phyloP scores from a whole-genome alignment of 2,113 vertebrate species.

The Brachyhypopomus gauderio region DNA sequence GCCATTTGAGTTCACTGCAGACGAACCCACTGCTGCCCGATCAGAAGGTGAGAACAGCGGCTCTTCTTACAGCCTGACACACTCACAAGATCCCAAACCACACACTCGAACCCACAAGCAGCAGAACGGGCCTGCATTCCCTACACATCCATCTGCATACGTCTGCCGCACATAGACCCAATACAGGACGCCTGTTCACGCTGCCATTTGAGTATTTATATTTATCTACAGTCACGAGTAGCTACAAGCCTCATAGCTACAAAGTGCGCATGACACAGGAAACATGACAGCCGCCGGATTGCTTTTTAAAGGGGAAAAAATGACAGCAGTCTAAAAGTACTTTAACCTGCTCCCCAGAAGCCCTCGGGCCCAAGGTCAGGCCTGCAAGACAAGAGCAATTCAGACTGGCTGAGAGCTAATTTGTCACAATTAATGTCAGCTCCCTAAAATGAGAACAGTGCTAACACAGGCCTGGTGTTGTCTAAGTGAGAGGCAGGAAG shows the following conservation, averaged over 20 bases:
- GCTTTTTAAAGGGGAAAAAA: conserved; percentile 50
- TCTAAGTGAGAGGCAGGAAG: conserved; percentile 69
- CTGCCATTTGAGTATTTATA: conserved; percentile 33
- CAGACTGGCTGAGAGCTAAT: conserved; percentile 85
- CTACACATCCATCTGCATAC: background rate
- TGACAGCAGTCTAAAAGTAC: conserved; percentile 42
- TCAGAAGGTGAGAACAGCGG: conserved; percentile 91
- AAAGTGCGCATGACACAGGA: conserved; percentile 33
- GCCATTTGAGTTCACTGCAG: conserved; percentile 99
- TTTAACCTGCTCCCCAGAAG: conserved; percentile 35
- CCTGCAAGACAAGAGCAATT: conserved; percentile 82
- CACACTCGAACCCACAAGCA: background rate
- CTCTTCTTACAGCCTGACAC: background rate
- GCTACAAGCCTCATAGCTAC: conserved; percentile 40
- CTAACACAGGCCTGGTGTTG: conserved; percentile 81
- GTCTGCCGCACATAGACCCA: background rate
- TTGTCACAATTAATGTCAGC: conserved; percentile 92
- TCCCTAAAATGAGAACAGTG: conserved; percentile 82
- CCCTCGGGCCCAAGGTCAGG: conserved; percentile 47
- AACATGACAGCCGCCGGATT: conserved; percentile 45
- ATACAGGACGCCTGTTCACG: background rate
- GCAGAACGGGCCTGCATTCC: background rate
- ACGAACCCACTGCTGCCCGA: conserved; percentile 98
- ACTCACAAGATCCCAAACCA: background rate
- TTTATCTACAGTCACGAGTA: conserved; percentile 19